Evolutionary conservation across 2,797 vertebrate species (phyloP).

Genomic region (Myotis pilosus): DNA sequence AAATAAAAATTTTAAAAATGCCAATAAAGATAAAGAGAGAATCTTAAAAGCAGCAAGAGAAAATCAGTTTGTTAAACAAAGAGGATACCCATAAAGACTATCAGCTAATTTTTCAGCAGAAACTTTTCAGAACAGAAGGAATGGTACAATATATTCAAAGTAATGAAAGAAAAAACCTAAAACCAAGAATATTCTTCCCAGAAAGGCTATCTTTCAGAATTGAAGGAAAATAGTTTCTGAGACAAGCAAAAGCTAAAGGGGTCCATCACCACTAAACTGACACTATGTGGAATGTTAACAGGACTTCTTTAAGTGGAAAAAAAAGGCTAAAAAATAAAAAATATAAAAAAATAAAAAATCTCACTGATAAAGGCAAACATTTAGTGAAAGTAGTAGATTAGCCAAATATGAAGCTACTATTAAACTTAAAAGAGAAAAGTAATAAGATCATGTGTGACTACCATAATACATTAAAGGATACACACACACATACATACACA

Average conservation of each 20-base stretch:
- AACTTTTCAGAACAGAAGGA: neutral
- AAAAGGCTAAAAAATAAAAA: neutral
- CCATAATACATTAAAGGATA: neutral
- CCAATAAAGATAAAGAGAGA: neutral
- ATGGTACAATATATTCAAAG: neutral
- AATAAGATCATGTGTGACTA: neutral
- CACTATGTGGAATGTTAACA: neutral
- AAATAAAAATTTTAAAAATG: neutral
- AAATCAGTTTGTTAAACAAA: neutral
- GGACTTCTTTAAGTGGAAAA: neutral
- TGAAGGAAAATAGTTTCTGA: neutral
- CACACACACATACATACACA: neutral
- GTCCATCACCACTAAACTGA: neutral
- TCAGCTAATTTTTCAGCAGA: neutral
- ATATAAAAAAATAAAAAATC: neutral
- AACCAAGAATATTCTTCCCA: neutral
- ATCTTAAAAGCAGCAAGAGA: neutral
- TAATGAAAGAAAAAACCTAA: neutral
- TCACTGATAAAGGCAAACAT: neutral
- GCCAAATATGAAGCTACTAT: neutral
- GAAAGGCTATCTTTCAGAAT: neutral
- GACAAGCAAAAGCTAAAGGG: neutral
- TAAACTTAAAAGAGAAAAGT: neutral
- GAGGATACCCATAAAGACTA: neutral
- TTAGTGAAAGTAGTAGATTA: neutral